A percentile compares a stretch with the other conserved stretches of the same genome.
Conservation (phyloP, 2,888 invertebrate genomes). For the Chelonus formosanus region DNA sequence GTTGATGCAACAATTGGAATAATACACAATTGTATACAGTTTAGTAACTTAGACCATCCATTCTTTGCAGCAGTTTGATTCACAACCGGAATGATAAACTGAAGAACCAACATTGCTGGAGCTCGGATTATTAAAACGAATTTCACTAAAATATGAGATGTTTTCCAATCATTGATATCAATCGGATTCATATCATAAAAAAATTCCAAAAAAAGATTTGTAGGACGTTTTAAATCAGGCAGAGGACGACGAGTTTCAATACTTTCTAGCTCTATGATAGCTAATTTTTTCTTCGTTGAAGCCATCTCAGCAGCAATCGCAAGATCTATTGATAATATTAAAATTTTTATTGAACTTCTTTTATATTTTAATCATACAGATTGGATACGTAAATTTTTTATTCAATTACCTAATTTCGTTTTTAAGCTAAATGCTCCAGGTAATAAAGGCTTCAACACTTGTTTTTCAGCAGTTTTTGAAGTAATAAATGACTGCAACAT, state of each 20-base stretch:
- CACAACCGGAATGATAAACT: conserved; percentile 69
- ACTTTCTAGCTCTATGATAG: conserved; percentile 10
- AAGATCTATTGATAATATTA: conserved; percentile 48
- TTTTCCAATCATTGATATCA: conserved; percentile 60
- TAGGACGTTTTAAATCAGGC: conserved; percentile 45
- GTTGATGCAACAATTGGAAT: conserved; percentile 65
- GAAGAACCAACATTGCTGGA: conserved; percentile 67
- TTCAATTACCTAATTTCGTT: conserved; percentile 51
- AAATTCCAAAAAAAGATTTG: conserved; percentile 55
- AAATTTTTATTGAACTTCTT: background rate
- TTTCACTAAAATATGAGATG: conserved; percentile 54
- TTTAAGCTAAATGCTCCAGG: conserved; percentile 52
- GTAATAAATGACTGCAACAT: conserved; percentile 55
- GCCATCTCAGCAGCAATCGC: conserved; percentile 54
- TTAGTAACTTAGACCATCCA: conserved; percentile 71
- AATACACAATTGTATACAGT: conserved; percentile 67
- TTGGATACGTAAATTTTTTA: too few species aligned
- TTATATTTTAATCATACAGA: background rate
- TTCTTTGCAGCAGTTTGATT: conserved; percentile 65
- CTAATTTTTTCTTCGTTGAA: conserved; percentile 8
- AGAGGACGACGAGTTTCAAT: conserved; percentile 8
- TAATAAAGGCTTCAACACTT: conserved; percentile 44
- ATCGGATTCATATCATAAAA: conserved; percentile 60
- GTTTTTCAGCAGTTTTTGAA: conserved; percentile 20
- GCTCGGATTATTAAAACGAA: conserved; percentile 64